These are phyloP conservation scores for Pangasius mekongensis DNA, from an alignment of 2,797 vertebrate genomes.

Conservation along the genomic window DNA sequence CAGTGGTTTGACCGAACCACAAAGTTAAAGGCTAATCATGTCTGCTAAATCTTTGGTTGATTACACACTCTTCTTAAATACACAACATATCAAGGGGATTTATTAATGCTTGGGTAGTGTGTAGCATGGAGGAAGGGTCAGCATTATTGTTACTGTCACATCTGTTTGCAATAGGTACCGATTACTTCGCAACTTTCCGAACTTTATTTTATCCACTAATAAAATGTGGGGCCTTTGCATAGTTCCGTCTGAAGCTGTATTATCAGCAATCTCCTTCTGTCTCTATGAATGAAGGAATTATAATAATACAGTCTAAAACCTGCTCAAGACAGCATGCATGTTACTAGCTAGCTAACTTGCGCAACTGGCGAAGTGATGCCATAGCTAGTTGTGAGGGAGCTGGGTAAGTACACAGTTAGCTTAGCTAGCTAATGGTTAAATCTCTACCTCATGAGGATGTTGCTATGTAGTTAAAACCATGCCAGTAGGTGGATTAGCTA, in stretches of 20 bases:
- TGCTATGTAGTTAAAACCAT: background rate
- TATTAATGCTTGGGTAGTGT: background rate
- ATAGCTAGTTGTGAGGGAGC: background rate
- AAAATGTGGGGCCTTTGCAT: background rate
- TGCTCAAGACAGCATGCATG: background rate
- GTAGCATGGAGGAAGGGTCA: background rate
- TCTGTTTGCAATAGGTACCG: background rate
- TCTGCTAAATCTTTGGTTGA: conserved; percentile 1
- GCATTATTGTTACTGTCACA: background rate
- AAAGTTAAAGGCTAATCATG: background rate
- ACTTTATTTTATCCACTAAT: background rate
- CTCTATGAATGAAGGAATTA: background rate
- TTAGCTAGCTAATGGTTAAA: background rate
- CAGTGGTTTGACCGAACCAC: background rate
- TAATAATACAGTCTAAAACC: background rate
- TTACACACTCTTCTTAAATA: background rate
- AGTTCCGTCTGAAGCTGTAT: background rate
- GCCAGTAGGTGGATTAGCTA: background rate
- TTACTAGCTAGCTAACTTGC: background rate
- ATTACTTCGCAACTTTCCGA: background rate
- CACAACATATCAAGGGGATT: background rate
- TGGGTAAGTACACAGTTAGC: background rate
- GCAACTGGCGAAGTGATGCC: background rate
- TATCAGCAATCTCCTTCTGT: background rate
- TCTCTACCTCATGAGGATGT: background rate